Evolutionary conservation across 2,797 vertebrate species (phyloP), one percentile per base, ranked within the genome.

Genomic region (Mallotus villosus): DNA sequence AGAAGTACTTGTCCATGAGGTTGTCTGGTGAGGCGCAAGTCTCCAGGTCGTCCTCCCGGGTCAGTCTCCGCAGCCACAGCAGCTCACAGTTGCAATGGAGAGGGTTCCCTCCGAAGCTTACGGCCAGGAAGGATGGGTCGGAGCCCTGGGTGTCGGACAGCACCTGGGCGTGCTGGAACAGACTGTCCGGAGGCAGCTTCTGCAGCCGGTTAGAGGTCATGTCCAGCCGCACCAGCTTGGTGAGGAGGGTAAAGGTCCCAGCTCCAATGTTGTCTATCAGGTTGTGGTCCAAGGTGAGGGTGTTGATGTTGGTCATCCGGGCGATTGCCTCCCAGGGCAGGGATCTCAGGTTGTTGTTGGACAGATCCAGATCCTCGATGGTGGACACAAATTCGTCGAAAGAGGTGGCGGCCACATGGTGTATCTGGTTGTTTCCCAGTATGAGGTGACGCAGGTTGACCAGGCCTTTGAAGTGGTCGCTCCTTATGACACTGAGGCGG

Each of bases 41-140:
- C 88, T 99, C 97, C 82, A 99, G 71, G 55, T 98, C 95, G 0
- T 97, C 97, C 70, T 97, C 95, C 4, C 93, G 78, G 0, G 95
- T 96, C 60, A 96, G 81, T 2, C 97, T 88, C 8, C 97, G 92
- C 0, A 99, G 87, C 97, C 97, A 99, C 46, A 98, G 92, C 68
- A 99, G 79, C 80, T 99, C 97, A 0, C 97, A 98, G 90, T 98
- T 98, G 71, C 97, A 98, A 53, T 98, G 97, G 17, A 98, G 79
- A 0, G 97, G 97, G 90, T 99, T 99, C 0, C 97, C 97, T 0
- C 96, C 97, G 0, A 98, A 97, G 84, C 96, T 98, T 69, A 98
- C 95, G 0, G 95, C 93, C 79, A 98, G 79, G 0, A 92, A 84
- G 0, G 94, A 93, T 0, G 90, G 94, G 84, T 87, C 90, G 72